Evolutionary conservation across 2,888 invertebrate genomes (phyloP), one percentile per base, ranked within the genome.

Genomic region (Lepidonotus clava): DNA sequence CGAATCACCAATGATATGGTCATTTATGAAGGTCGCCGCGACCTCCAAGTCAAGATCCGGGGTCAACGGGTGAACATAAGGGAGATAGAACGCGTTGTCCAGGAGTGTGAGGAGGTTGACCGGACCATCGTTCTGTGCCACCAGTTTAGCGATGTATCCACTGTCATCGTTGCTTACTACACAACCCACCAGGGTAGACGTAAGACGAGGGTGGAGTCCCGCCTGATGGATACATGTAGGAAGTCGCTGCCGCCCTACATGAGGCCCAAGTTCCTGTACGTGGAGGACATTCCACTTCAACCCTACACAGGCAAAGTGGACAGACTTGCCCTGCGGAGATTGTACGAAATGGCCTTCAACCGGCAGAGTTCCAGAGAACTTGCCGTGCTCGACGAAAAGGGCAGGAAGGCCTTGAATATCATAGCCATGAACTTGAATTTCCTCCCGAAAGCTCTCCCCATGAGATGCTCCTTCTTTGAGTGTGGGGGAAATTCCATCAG

Each of bases 261-360:
- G 97, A 95, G 97, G 28, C 97, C 97, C 0, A 87, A 87, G 38
- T 83, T 92, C 18, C 61, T 93, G 1, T 66, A 88, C 6, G 86
- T 97, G 18, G 96, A 97, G 32, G 95, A 93, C n/a, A 95, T 98
- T 85, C 98, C 98, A 0, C 94, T 97, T 38, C 95, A 88, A 77
- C 28, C 97, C 41, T 97, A 97, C 0, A 98, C 98, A 92, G 98
- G 98, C 0, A 98, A 98, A 95, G 96, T 96, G 8, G 98, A 98
- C 94, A 95, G 98, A 51, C 97, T 98, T 92, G 95, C 96, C 0
- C 93, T 98, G 46, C 66, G 86, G 36, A 71, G 76, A 40, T 11
- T 88, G n/a, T 86, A 87, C 56, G 87, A 87, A 46, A 84, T 67
- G 21, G 53, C 84, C n/a, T 88, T 86, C 66, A 86, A 87, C 53